phyloP scores from a whole-genome alignment of 1,140 invertebrate species.

The Platyura marginata region DNA sequence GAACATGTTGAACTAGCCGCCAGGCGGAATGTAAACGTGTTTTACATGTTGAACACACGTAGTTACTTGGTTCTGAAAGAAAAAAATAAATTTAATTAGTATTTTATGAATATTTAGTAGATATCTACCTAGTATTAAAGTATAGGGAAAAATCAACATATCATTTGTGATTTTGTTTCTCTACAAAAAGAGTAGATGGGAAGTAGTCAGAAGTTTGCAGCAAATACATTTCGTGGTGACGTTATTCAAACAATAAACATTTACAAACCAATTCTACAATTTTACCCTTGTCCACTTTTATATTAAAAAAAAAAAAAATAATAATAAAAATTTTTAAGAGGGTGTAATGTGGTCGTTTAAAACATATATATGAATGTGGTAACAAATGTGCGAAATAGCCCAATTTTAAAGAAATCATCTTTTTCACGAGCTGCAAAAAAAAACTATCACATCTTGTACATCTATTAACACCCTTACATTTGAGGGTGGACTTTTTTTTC shows the following conservation, averaged over 20 bases:
- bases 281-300: background rate
- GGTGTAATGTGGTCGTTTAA: background rate
- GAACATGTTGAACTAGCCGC: slow-evolving; percentile 85
- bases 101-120: too few relatives aligned
- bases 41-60: slow-evolving; percentile 88
- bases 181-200: too few relatives aligned
- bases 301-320: slow-evolving; percentile 4
- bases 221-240: too few relatives aligned
- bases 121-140: too few relatives aligned
- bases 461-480: background rate
- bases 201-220: too few relatives aligned
- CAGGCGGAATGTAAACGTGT: slow-evolving; percentile 78
- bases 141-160: too few relatives aligned
- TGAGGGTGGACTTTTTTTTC: background rate
- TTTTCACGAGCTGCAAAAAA: background rate
- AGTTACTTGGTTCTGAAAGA: slow-evolving; percentile 85
- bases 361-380: background rate
- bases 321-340: slow-evolving; percentile 9
- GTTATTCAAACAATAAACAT: too few relatives aligned
- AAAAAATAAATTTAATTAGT: too few relatives aligned
- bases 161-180: too few relatives aligned
- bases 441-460: background rate
- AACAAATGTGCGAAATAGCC: background rate
- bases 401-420: background rate
- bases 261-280: background rate